A percentile compares a stretch with the other conserved stretches of the same genome.
Evolutionary conservation across 2,888 invertebrate species (phyloP).

Genomic region (Habroteleia sp.): DNA sequence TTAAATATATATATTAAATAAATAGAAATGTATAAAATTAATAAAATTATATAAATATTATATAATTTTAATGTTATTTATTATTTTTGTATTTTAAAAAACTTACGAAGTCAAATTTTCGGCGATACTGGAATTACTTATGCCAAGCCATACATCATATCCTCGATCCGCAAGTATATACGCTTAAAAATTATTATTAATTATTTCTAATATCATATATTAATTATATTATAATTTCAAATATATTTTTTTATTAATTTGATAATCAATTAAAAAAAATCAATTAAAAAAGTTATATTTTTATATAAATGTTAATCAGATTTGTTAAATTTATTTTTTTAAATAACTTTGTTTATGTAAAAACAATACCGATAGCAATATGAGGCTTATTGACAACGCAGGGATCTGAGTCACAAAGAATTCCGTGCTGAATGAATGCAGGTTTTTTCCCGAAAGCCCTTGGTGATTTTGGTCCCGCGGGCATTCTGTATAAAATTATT

Average conservation of each 20-base stretch:
- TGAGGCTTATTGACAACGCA: constrained; percentile 71
- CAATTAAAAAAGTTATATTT: no score
- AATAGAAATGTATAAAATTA: constrained; percentile 1
- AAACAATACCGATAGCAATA: constrained; percentile 69
- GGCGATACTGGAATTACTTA: constrained; percentile 69
- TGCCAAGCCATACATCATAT: constrained; percentile 74
- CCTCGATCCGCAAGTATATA: constrained; percentile 74
- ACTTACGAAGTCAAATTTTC: constrained; percentile 68
- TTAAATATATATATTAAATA: constrained; percentile 8
- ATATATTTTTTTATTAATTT: no score
- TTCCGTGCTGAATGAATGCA: constrained; percentile 71
- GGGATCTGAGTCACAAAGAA: constrained; percentile 70
- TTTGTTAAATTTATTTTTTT: no score
- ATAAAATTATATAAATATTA: constrained; percentile 4
- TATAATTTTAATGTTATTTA: neutral
- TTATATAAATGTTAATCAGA: no score
- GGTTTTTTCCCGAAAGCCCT: constrained; percentile 67
- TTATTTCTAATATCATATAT: constrained; percentile 3
- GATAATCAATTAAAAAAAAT: no score
- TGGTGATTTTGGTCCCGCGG: constrained; percentile 71
- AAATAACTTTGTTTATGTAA: no score
- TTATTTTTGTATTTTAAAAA: constrained; percentile 11
- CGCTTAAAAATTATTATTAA: constrained; percentile 63
- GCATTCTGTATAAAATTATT: constrained; percentile 71
- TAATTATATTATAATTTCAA: neutral